Percentiles rank a stretch among this genome's conserved stretches.
phyloP scores from a whole-genome alignment of 2,113 vertebrate genomes.

The Corythornis cristatus region DNA sequence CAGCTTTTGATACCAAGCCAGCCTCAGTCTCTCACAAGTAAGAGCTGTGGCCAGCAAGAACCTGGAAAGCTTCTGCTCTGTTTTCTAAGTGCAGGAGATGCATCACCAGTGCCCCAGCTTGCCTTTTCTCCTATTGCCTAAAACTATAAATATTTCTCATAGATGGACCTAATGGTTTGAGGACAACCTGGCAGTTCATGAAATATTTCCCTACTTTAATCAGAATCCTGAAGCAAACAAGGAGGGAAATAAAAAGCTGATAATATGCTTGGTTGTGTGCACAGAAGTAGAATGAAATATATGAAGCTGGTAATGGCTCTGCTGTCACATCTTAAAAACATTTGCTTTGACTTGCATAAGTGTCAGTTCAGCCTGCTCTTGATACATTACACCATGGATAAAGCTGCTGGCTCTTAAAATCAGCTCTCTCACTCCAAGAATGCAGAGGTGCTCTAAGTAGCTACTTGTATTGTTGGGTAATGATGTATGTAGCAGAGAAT shows the following conservation, averaged over 20 bases:
- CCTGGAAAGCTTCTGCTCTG: constrained; percentile 7
- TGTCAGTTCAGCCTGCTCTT: constrained; percentile 63
- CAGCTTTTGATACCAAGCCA: constrained; percentile 24
- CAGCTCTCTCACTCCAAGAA: constrained; percentile 20
- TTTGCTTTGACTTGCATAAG: constrained; percentile 68
- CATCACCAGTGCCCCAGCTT: constrained; percentile 22
- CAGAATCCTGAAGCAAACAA: constrained; percentile 64
- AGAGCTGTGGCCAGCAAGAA: background rate
- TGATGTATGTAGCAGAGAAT: constrained; percentile 44
- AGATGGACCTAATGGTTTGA: constrained; percentile 56
- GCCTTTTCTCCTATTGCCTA: constrained; percentile 47
- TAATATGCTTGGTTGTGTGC: constrained; percentile 64
- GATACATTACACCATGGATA: constrained; percentile 42
- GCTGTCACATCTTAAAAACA: constrained; percentile 69
- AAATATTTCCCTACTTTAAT: constrained; percentile 67
- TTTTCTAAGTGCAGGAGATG: constrained; percentile 35
- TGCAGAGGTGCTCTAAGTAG: constrained; percentile 13
- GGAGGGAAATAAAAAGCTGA: constrained; percentile 65
- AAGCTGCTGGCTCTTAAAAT: constrained; percentile 57
- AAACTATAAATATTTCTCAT: constrained; percentile 62
- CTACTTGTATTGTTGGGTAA: constrained; percentile 49
- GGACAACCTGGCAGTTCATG: constrained; percentile 49
- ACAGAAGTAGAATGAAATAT: constrained; percentile 67
- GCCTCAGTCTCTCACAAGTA: background rate
- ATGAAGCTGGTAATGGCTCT: constrained; percentile 68